Evolutionary conservation across 2,888 invertebrate species (phyloP), one percentile per base, ranked within the genome.

Genomic region (Eristalinus aeneus): DNA sequence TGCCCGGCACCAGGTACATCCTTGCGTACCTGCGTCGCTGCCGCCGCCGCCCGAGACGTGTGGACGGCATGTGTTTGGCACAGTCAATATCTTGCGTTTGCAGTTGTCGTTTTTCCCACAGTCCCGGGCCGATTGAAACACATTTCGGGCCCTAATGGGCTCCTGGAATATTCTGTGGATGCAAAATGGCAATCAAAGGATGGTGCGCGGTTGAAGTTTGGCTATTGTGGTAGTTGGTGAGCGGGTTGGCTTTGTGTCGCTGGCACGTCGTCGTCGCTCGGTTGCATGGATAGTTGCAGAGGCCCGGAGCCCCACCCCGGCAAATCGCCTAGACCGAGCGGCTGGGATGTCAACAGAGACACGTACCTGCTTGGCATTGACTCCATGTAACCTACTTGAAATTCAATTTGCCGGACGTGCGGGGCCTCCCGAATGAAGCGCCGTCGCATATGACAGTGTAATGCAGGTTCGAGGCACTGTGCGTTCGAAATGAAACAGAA

Each of bases 31-130:
- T 75, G 34, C 10, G 9, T 16, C n/a, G n/a, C n/a, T n/a, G n/a
- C n/a, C n/a, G n/a, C n/a, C n/a, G n/a, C 53, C 53, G 81, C 8
- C 32, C 22, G 31, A 36, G 39, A 79, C 39, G 84, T 79, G 84
- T 75, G 84, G 34, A 84, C 67, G 75, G 84, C 84, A 84, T 84
- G 84, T 84, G 84, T 79, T 79, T 84, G 74, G 79, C 84, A 84
- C 79, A 84, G 11, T 79, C 65, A 75, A 71, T 56, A 54, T 32
- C 69, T 74, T 64, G 23, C 27, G 83, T 79, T 56, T 84, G 84
- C 84, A 79, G 84, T 84, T 84, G 83, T 60, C 39, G 79, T 84
- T 84, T 84, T 84, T 84, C 84, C 84, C 84, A 84, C 79, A 84
- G 54, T 79, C 46, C 8, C 16, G 46, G 16, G 46, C 16, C 8